Evolutionary conservation across 1,140 invertebrate genomes (phyloP).

Genomic region (Drosophila eugracilis): DNA sequence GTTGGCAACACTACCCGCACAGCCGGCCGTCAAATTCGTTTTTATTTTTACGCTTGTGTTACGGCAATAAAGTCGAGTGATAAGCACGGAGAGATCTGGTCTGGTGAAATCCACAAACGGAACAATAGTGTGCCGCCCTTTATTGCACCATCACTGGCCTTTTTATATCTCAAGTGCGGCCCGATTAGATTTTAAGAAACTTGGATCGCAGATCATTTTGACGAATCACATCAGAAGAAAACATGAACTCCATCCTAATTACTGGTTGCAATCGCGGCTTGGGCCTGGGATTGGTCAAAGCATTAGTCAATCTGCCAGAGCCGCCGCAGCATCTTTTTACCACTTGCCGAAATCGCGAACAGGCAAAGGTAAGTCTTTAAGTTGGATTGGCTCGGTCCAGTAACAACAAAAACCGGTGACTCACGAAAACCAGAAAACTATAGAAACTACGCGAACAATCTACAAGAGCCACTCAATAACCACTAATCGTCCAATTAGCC

Average conservation of each 20-base stretch:
- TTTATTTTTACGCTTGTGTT: slow-evolving; percentile 16
- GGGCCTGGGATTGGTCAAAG: slow-evolving; percentile 93
- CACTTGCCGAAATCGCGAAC: slow-evolving; percentile 89
- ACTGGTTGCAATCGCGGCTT: slow-evolving; percentile 95
- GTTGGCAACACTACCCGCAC: slow-evolving; percentile 60
- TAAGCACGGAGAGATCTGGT: slow-evolving; percentile 35
- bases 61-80: slow-evolving; percentile 38
- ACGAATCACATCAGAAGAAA: too few species aligned
- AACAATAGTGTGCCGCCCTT: slow-evolving; percentile 25
- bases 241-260: slow-evolving; percentile 91
- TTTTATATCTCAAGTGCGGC: slow-evolving; percentile 53
- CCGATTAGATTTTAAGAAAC: slow-evolving; percentile 62
- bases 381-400: slow-evolving; percentile 29
- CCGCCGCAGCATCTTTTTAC: slow-evolving; percentile 89
- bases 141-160: slow-evolving; percentile 51
- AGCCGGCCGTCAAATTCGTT: slow-evolving; percentile 23
- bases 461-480: slow-evolving; percentile 22
- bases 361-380: slow-evolving; percentile 87
- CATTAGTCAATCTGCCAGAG: slow-evolving; percentile 85
- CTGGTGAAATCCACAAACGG: slow-evolving; percentile 38
- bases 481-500: slow-evolving; percentile 4
- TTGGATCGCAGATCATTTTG: background rate
- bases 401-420: slow-evolving; percentile 39
- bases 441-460: slow-evolving; percentile 64
- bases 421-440: slow-evolving; percentile 14